Evolutionary conservation across 2,888 invertebrate species (phyloP).

Genomic region (Suillia variegata): DNA sequence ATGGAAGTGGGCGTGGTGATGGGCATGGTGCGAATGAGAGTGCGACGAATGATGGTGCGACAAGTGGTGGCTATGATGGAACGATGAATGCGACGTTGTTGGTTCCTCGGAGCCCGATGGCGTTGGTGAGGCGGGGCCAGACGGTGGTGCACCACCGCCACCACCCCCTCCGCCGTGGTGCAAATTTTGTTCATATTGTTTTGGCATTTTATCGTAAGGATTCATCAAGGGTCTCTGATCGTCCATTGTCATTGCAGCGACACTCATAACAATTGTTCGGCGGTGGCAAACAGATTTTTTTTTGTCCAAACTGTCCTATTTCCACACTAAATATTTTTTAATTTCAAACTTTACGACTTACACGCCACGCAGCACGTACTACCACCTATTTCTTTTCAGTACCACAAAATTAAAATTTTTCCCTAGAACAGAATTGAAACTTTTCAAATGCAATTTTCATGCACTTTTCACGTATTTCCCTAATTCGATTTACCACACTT

Average conservation of each 20-base stretch:
- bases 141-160: slow-evolving; percentile 36
- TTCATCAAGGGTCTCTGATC: slow-evolving; percentile 61
- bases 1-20: slow-evolving; percentile 35
- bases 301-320: neutral
- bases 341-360: slow-evolving; percentile 10
- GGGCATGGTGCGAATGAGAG: slow-evolving; percentile 36
- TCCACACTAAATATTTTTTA: too few species aligned
- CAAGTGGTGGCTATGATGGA: slow-evolving; percentile 35
- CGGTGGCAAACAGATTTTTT: slow-evolving; percentile 24
- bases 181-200: slow-evolving; percentile 54
- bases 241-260: slow-evolving; percentile 61
- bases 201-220: slow-evolving; percentile 57
- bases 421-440: too few species aligned
- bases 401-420: neutral
- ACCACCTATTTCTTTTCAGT: neutral
- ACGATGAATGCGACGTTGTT: slow-evolving; percentile 34
- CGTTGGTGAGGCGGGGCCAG: slow-evolving; percentile 53
- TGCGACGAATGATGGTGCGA: slow-evolving; percentile 32
- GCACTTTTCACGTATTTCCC: slow-evolving; percentile 37
- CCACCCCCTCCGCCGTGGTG: slow-evolving; percentile 35
- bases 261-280: slow-evolving; percentile 54
- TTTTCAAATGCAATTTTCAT: slow-evolving; percentile 38
- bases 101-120: slow-evolving; percentile 51
- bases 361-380: slow-evolving; percentile 22
- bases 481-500: slow-evolving; percentile 32